Evolutionary conservation across 2,888 invertebrate genomes (phyloP).

Genomic region (Blomia tropicalis): DNA sequence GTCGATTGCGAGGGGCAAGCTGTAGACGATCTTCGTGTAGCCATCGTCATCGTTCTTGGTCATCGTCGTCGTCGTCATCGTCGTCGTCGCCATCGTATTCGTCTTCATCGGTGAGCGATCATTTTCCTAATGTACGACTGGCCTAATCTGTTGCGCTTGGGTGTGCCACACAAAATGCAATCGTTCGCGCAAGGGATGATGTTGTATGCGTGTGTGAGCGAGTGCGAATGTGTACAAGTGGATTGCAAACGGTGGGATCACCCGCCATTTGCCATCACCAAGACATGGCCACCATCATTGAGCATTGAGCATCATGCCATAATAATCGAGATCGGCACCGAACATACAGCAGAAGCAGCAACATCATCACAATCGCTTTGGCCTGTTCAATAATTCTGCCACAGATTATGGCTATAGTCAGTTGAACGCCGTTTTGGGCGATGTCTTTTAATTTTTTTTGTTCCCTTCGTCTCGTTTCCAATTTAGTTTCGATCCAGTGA

Average conservation of each 20-base stretch:
- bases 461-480: no score
- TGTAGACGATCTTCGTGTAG: no score
- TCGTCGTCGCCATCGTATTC: no score
- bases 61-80: no score
- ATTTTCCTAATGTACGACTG: neutral
- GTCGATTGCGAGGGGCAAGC: neutral
- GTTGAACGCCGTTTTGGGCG: slow-evolving; percentile 1
- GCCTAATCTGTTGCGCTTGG: slow-evolving; percentile 13
- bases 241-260: no score
- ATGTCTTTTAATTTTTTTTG: slow-evolving; percentile 11
- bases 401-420: slow-evolving; percentile 1
- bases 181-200: neutral
- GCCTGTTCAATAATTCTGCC: slow-evolving; percentile 12
- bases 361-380: neutral
- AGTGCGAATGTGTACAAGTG: no score
- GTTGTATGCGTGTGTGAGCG: no score
- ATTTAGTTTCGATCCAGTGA: slow-evolving; percentile 17
- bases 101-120: neutral
- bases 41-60: no score
- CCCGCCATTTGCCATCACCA: no score
- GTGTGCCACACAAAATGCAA: slow-evolving; percentile 14
- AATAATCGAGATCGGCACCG: neutral
- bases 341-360: slow-evolving; percentile 1
- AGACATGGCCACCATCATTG: neutral
- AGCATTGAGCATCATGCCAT: neutral